Base-by-base conservation (phyloP, 2,888 invertebrate species). In the Galerucella nymphaeae region DNA sequence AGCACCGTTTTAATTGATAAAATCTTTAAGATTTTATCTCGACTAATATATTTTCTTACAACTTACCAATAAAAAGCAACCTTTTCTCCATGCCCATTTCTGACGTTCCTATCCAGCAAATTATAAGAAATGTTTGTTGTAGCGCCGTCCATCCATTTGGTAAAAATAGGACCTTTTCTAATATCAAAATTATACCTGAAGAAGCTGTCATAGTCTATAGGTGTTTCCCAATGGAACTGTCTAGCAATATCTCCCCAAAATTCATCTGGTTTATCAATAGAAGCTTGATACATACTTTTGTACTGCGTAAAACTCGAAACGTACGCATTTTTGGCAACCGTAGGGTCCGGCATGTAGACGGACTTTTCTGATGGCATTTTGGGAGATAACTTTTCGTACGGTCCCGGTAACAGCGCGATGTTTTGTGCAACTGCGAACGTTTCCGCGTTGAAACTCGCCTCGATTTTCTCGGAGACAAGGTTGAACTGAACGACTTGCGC, bases 101-200 rank as follows among this genome's bases (percentile, higher is more conserved):
- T 91, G 69, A 99, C 92, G 86, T 97, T 95, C 76, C 95, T 91
- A 87, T 99, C 99, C 80, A 99, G 88, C 66, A 96, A 90, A 88
- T 99, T 99, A 88, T 97, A 99, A 85, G 96, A 96, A 77, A 99
- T 92, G 86, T 99, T 99, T 55, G 98, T 99, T 50, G 93, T 92
- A 5, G 96, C 96, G 11, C 97, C 98, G 82, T 96, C 94, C 93
- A 99, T 92, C 95, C 97, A 99, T 87, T 95, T 96, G 61, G 96
- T 93, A 81, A 90, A 95, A 80, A 99, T 93, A 13, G 94, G 93
- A 65, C 99, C 99, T 85, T 96, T 94, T 77, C 90, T 90, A 64
- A 93, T 86, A 86, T 99, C 94, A 85, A 99, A 98, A 87, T 99
- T 99, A 87, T 94, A 98, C 14, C 93, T 92, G 82, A 95, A 89